These are phyloP conservation scores for Rotaria magnacalcarata DNA, from an alignment of 2,888 invertebrate species.

Conservation along the genomic window DNA sequence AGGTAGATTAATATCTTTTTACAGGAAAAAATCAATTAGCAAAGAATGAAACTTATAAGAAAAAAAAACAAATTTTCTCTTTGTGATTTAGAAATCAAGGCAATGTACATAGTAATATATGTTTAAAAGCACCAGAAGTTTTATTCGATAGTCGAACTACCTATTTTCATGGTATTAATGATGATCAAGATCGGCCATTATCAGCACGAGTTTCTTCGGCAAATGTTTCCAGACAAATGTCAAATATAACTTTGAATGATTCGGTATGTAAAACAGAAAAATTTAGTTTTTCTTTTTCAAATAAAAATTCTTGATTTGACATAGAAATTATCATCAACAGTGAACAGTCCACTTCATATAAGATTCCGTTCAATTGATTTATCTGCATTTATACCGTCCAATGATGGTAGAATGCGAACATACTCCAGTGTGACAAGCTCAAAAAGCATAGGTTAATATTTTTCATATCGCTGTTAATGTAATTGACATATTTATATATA, in stretches of 20 bases:
- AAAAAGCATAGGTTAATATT: not conserved
- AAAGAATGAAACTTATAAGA: too few species aligned
- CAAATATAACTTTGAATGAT: not conserved
- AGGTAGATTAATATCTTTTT: too few species aligned
- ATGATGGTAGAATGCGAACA: not conserved
- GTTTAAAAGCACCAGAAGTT: not conserved
- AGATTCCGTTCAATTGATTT: not conserved
- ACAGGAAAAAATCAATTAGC: too few species aligned
- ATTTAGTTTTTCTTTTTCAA: too few species aligned
- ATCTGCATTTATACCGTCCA: not conserved
- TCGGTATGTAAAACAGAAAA: not conserved
- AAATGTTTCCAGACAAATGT: not conserved
- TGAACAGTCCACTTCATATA: not conserved
- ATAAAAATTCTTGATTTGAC: not conserved
- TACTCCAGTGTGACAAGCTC: not conserved
- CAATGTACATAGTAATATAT: not conserved
- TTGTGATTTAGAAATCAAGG: not conserved
- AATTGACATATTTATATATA: not conserved
- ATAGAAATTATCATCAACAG: not conserved
- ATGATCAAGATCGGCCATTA: not conserved
- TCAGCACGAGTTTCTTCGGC: constrained; percentile 13
- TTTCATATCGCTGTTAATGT: not conserved
- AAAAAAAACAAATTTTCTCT: too few species aligned
- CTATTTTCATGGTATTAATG: not conserved
- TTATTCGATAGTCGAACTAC: not conserved